phyloP scores from a whole-genome alignment of 2,113 vertebrate species.

The Chrysemys picta region DNA sequence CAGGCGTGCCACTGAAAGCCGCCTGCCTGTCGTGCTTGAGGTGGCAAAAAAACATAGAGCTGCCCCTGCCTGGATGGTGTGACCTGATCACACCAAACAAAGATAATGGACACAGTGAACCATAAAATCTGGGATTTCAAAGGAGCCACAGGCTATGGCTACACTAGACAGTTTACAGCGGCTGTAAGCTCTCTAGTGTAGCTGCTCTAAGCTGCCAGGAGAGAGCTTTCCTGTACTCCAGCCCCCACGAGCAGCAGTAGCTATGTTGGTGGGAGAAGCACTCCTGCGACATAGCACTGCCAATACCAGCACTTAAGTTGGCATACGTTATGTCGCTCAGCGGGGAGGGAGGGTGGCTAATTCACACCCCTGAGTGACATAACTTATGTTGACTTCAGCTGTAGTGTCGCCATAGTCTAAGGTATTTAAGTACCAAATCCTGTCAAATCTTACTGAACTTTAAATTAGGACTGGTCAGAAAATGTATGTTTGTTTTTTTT shows the following conservation, averaged over 20 bases:
- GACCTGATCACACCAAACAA: too few relatives aligned
- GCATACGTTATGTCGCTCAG: background rate
- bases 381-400: background rate
- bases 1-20: too few relatives aligned
- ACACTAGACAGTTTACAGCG: background rate
- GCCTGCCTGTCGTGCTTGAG: too few relatives aligned
- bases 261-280: background rate
- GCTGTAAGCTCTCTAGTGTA: background rate
- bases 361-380: background rate
- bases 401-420: background rate
- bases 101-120: background rate
- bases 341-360: background rate
- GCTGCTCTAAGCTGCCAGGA: background rate
- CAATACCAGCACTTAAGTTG: background rate
- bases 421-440: background rate
- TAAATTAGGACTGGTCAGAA: background rate
- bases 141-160: background rate
- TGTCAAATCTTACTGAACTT: background rate
- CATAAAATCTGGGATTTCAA: constrained; percentile 39
- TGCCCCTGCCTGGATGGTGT: background rate
- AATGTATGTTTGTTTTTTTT: background rate
- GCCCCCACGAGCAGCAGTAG: background rate
- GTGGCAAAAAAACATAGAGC: too few relatives aligned
- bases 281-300: background rate
- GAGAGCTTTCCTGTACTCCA: background rate